Base-by-base conservation (phyloP, 2,888 invertebrate species). In the Bugulina stolonifera region DNA sequence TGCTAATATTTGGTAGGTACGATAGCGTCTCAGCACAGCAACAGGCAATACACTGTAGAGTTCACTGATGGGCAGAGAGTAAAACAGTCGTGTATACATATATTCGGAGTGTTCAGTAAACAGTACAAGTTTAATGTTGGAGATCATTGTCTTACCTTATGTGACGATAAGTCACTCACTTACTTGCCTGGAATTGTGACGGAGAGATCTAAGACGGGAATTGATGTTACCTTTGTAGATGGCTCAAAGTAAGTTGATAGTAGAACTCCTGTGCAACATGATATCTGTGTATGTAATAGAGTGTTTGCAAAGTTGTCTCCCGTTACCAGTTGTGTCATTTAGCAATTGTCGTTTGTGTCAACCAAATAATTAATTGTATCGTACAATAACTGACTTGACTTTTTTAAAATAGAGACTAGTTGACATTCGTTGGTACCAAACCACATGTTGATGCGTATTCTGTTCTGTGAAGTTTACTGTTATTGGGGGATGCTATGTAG, bases 41-140 rank as follows among this genome's bases (percentile, higher is more conserved):
- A 80, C 2, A 75, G 78, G 29, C 78, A 79, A 69, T 83, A 80
- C 73, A 73, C 75, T 18, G 70, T 83, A 22, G 78, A 80, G 69
- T 81, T 81, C 80, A 73, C 78, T 25, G 79, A 81, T 73, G 80
- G 80, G 0, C 75, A 77, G 1, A 71, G 75, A 34, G 69, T 77
- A 54, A 75, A 74, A 25, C 82, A 82, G 76, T 75, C 75, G 3
- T 75, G 77, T 14, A 76, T 77, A 64, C 79, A 79, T 73, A 80
- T 83, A 34, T 83, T 83, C 75, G 80, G 81, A 29, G 79, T 79
- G 1, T 79, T 78, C 74, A 81, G 52, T 43, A 23, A 72, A 27
- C 58, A 72, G 35, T 72, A 72, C 52, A 64, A 43, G 69, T 69
- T 55, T 64, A 72, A 54, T 54, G 35, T 29, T 69, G 69, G 52